Evolutionary conservation across 2,888 invertebrate species (phyloP).

Genomic region (Spialia ferax): DNA sequence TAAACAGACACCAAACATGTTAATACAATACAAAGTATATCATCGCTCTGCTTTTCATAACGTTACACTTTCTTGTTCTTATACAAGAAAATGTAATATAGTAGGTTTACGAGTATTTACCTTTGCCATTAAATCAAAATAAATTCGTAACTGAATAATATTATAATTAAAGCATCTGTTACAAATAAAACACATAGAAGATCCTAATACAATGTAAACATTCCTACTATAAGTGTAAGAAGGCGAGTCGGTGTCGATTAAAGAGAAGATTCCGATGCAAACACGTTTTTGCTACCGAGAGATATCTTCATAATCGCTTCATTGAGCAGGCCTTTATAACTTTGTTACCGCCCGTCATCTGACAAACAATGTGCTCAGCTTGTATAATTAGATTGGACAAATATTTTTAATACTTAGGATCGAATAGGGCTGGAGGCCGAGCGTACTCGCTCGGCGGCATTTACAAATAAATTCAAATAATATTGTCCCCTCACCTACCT

Average conservation of each 20-base stretch:
- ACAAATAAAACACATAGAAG: slow-evolving; percentile 8
- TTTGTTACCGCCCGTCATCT: slow-evolving; percentile 28
- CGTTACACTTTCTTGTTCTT: too few relatives aligned
- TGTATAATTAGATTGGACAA: not conserved
- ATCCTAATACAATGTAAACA: slow-evolving; percentile 20
- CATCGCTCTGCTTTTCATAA: too few relatives aligned
- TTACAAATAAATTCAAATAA: too few relatives aligned
- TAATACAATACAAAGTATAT: too few relatives aligned
- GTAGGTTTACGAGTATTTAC: too few relatives aligned
- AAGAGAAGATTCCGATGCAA: slow-evolving; percentile 41
- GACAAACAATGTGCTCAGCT: slow-evolving; percentile 11
- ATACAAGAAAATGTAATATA: too few relatives aligned
- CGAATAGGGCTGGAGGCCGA: too few relatives aligned
- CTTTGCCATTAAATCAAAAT: too few relatives aligned
- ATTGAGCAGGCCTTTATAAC: slow-evolving; percentile 42
- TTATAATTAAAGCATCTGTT: not conserved
- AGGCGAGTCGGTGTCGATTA: slow-evolving; percentile 26
- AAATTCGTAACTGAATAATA: not conserved
- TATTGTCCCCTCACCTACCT: too few relatives aligned
- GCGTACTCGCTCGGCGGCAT: too few relatives aligned
- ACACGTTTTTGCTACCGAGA: slow-evolving; percentile 42
- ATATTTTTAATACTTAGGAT: slow-evolving; percentile 5
- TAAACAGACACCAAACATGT: too few relatives aligned
- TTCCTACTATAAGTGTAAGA: slow-evolving; percentile 30
- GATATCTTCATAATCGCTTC: slow-evolving; percentile 44